Evolutionary conservation across 2,888 invertebrate species (phyloP).

Genomic region (Chelonus formosanus): DNA sequence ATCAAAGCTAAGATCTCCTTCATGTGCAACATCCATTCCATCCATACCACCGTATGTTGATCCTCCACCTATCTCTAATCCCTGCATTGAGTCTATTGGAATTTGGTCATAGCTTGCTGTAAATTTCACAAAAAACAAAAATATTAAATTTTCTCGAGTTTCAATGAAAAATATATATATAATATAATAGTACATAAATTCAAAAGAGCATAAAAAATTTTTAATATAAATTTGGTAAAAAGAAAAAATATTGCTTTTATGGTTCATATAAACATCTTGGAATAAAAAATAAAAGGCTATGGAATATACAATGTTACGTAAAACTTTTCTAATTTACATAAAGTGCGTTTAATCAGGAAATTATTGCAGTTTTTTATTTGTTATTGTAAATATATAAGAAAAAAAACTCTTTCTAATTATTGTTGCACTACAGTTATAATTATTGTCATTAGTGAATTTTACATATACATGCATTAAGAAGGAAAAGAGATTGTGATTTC

Average conservation of each 20-base stretch:
- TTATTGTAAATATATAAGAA: too few relatives aligned
- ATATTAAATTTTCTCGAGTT: background rate
- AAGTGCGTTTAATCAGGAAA: too few relatives aligned
- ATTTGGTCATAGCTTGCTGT: slow-evolving; percentile 92
- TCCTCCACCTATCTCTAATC: slow-evolving; percentile 87
- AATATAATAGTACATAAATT: background rate
- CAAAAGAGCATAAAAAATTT: background rate
- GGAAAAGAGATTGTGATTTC: too few relatives aligned
- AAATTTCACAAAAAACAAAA: slow-evolving; percentile 10
- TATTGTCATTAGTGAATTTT: too few relatives aligned
- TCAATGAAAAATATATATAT: background rate
- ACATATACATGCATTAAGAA: too few relatives aligned
- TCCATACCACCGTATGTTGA: slow-evolving; percentile 84
- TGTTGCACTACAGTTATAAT: too few relatives aligned
- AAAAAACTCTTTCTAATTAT: too few relatives aligned
- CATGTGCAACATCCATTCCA: slow-evolving; percentile 83
- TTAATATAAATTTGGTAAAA: too few relatives aligned
- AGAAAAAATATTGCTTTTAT: slow-evolving; percentile 49
- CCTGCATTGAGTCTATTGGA: slow-evolving; percentile 97
- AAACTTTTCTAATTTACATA: slow-evolving; percentile 24
- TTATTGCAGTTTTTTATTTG: too few relatives aligned
- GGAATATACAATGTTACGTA: slow-evolving; percentile 45
- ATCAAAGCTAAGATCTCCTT: slow-evolving; percentile 81
- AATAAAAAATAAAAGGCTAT: slow-evolving; percentile 47
- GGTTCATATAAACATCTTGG: slow-evolving; percentile 47